Evolutionary conservation across 2,888 invertebrate species (phyloP).

Genomic region (Macrosoma leucophasiata): DNA sequence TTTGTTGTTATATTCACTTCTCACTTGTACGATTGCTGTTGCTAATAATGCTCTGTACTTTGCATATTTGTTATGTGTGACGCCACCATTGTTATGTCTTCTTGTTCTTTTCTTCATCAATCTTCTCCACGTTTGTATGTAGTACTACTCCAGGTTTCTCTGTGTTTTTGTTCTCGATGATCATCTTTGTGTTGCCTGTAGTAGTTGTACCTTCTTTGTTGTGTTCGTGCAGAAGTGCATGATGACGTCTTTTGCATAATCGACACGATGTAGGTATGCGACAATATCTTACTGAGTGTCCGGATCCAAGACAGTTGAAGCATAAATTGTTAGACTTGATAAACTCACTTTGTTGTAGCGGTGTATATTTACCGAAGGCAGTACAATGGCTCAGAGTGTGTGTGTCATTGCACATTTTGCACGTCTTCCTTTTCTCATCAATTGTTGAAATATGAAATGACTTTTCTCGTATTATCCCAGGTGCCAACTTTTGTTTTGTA

Average conservation of each 20-base stretch:
- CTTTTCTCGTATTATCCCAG: conserved; percentile 6
- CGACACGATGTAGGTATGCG: conserved; percentile 22
- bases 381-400: conserved; percentile 24
- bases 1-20: conserved; percentile 14
- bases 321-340: conserved; percentile 21
- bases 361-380: conserved; percentile 20
- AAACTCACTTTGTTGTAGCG: conserved; percentile 22
- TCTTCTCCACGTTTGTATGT: background rate
- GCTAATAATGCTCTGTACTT: conserved; percentile 23
- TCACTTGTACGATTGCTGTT: conserved; percentile 24
- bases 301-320: conserved; percentile 25
- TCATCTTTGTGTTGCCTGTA: conserved; percentile 1
- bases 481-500: background rate
- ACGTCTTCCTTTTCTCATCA: conserved; percentile 1
- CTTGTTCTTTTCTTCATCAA: conserved; percentile 11
- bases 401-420: conserved; percentile 2
- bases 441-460: conserved; percentile 13
- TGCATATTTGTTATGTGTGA: conserved; percentile 13
- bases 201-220: conserved; percentile 9
- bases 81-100: conserved; percentile 11
- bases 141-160: conserved; percentile 4
- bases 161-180: no score
- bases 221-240: conserved; percentile 24
- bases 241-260: conserved; percentile 25
- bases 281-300: conserved; percentile 23